Percentiles rank a stretch among this genome's conserved stretches.
Conservation (phyloP, 1,140 invertebrate genomes). For the Ephestia elutella region DNA sequence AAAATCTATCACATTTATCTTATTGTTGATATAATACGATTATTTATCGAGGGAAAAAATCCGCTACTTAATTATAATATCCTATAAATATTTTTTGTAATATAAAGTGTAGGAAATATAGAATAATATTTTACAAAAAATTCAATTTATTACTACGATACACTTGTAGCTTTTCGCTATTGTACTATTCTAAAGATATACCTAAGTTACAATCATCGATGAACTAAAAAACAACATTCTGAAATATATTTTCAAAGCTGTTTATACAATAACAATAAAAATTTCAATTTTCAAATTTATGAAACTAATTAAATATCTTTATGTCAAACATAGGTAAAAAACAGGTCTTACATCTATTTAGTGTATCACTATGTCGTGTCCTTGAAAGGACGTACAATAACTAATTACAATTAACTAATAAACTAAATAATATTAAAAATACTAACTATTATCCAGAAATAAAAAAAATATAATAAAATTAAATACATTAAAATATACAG, state of each 20-base stretch:
- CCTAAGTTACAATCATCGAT: slow-evolving; percentile 14
- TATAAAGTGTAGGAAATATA: slow-evolving; percentile 14
- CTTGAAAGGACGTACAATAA: too few species aligned
- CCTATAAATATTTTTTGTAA: slow-evolving; percentile 20
- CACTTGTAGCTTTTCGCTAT: slow-evolving; percentile 42
- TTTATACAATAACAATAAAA: too few species aligned
- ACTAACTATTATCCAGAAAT: too few species aligned
- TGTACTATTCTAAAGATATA: slow-evolving; percentile 13
- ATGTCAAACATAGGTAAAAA: too few species aligned
- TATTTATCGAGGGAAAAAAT: slow-evolving; percentile 18
- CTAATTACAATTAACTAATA: too few species aligned
- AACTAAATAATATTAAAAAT: too few species aligned
- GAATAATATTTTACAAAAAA: slow-evolving; percentile 35
- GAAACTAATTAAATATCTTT: too few species aligned
- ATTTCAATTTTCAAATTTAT: too few species aligned
- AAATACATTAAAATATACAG: slow-evolving; percentile 11
- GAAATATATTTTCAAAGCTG: too few species aligned
- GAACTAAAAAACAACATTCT: neutral
- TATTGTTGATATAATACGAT: neutral
- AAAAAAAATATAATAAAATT: slow-evolving; percentile 14
- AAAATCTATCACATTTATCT: slow-evolving; percentile 40
- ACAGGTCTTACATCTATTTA: too few species aligned
- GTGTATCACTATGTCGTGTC: too few species aligned
- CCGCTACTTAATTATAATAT: slow-evolving; percentile 29
- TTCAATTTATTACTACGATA: slow-evolving; percentile 54